phyloP scores from a whole-genome alignment of 1,140 invertebrate species.

The Mizuhopecten yessoensis region DNA sequence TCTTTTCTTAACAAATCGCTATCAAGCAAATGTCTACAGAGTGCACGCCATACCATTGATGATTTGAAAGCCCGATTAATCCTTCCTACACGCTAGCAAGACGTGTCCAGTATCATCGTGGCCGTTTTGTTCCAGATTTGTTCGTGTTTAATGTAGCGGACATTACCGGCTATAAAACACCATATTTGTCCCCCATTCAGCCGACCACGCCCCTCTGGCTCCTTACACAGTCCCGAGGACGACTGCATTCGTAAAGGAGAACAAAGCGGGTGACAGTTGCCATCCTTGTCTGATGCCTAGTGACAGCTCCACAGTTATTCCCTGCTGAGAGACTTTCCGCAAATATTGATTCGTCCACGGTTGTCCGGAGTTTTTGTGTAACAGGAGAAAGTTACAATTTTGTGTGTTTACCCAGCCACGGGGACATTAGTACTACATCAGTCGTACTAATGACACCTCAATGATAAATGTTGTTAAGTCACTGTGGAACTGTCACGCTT shows the following conservation, averaged over 20 bases:
- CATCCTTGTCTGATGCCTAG: background rate
- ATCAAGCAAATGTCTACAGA: background rate
- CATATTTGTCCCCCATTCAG: conserved; percentile 32
- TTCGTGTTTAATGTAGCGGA: conserved; percentile 22
- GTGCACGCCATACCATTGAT: background rate
- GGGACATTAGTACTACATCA: conserved; percentile 4
- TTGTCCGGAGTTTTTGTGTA: conserved; percentile 33
- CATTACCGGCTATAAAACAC: conserved; percentile 27
- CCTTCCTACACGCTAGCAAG: background rate
- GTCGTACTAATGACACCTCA: background rate
- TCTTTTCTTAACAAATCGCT: too few relatives aligned
- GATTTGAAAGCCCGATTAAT: background rate
- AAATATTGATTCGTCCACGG: conserved; percentile 31
- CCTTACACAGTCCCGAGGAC: conserved; percentile 10
- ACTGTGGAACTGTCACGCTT: background rate
- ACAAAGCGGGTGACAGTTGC: background rate
- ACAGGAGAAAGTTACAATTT: conserved; percentile 13
- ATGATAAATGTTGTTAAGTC: conserved; percentile 19
- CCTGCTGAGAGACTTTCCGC: background rate
- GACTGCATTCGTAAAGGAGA: background rate
- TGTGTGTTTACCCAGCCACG: background rate
- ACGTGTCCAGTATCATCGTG: background rate
- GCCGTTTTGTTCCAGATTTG: background rate
- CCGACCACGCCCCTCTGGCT: conserved; percentile 1
- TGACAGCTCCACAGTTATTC: background rate